A percentile compares a stretch with the other conserved stretches of the same genome.
Evolutionary conservation across 2,888 invertebrate genomes (phyloP).

Genomic region (Zaprionus bogoriensis): DNA sequence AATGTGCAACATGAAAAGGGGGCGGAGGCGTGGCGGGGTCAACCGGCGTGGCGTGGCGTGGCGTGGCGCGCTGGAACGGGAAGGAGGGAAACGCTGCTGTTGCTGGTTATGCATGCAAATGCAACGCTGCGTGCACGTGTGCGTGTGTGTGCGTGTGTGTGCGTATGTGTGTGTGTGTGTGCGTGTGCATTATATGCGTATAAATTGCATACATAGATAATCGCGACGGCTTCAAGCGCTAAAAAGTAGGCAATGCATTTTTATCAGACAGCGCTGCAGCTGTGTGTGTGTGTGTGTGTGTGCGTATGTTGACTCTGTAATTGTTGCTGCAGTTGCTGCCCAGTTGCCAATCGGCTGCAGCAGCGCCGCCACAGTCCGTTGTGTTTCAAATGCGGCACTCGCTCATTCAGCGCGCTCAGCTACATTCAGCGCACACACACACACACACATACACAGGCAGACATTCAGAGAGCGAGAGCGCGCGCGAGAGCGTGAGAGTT

Average conservation of each 20-base stretch:
- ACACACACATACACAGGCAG: too few species aligned
- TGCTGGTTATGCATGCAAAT: conserved; percentile 52
- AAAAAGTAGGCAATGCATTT: conserved; percentile 64
- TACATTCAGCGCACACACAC: conserved; percentile 55
- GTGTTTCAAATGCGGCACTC: conserved; percentile 52
- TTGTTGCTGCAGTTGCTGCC: conserved; percentile 42
- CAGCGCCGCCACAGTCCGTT: conserved; percentile 43
- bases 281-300: not conserved
- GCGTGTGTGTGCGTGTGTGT: conserved; percentile 1
- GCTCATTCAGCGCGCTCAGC: conserved; percentile 52
- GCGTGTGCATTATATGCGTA: conserved; percentile 33
- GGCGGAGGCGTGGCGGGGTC: too few species aligned
- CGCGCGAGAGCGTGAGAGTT: conserved; percentile 10
- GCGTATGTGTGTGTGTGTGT: conserved; percentile 3
- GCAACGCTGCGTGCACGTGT: conserved; percentile 14
- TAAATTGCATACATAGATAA: conserved; percentile 64
- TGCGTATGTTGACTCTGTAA: conserved; percentile 12
- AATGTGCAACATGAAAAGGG: conserved; percentile 64
- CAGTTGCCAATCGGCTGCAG: conserved; percentile 43
- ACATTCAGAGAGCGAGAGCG: conserved; percentile 2
- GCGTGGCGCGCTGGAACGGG: too few species aligned
- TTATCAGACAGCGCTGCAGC: conserved; percentile 28
- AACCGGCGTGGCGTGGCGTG: not conserved
- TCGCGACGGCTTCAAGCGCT: conserved; percentile 54
- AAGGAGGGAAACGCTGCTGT: conserved; percentile 35